A percentile compares a stretch with the other conserved stretches of the same genome.
These are phyloP conservation scores for Eucidaris tribuloides DNA, from an alignment of 35 echinoderm and acorn worm genomes.

Conservation along the genomic window DNA sequence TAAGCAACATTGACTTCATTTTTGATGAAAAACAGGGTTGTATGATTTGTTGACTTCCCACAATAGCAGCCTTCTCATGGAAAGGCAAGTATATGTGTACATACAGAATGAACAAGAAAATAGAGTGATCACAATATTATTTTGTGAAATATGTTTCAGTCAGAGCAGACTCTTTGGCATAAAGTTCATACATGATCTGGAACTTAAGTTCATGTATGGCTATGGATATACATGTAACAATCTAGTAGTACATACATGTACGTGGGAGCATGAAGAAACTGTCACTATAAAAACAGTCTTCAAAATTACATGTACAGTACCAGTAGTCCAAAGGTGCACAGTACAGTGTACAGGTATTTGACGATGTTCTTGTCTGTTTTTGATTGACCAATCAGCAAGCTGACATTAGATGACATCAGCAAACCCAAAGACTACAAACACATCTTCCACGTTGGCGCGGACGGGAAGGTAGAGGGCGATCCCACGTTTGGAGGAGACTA, in stretches of 20 bases:
- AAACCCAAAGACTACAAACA: constrained; percentile 68
- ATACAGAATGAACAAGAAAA: no score
- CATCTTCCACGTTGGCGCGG: constrained; percentile 82
- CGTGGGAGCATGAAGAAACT: background rate
- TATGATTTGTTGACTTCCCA: no score
- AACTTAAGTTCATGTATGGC: constrained; percentile 7
- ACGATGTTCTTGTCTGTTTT: background rate
- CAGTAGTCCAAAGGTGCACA: background rate
- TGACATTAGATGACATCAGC: constrained; percentile 66
- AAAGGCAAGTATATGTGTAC: no score
- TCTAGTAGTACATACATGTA: background rate
- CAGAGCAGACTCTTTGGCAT: no score
- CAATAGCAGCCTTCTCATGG: no score
- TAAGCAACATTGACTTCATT: no score
- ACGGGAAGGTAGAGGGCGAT: constrained; percentile 76
- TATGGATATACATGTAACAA: constrained; percentile 11
- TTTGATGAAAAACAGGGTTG: no score
- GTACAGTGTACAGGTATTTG: background rate
- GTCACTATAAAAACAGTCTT: background rate
- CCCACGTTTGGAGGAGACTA: constrained; percentile 93
- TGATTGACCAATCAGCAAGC: no score
- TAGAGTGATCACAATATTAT: no score
- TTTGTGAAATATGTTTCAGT: no score
- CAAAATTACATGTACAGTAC: background rate
- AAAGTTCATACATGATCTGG: no score